These are phyloP conservation scores for Syngnathus floridae DNA, from an alignment of 2,113 vertebrate species.

Conservation along the genomic window DNA sequence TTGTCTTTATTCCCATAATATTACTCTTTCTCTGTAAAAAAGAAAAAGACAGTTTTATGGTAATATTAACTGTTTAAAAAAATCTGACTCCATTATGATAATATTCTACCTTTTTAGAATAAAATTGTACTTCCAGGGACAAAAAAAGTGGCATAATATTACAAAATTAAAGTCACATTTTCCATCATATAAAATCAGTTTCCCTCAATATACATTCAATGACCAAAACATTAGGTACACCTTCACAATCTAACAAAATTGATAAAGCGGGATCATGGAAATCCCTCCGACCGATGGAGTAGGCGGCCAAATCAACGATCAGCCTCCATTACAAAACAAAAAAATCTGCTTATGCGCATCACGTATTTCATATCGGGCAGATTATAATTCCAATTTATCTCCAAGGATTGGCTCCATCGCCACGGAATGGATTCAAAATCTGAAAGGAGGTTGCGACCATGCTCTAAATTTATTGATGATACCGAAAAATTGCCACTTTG, in stretches of 20 bases:
- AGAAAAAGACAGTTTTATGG: too few species aligned
- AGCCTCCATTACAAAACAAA: conserved; percentile 27
- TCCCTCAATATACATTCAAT: background rate
- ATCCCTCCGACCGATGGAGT: conserved; percentile 26
- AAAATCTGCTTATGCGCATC: conserved; percentile 56
- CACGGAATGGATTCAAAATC: conserved; percentile 37
- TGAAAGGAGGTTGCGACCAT: conserved; percentile 32
- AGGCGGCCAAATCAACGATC: conserved; percentile 41
- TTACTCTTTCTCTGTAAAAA: too few species aligned
- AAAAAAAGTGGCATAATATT: too few species aligned
- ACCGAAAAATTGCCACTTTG: too few species aligned
- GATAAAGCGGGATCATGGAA: conserved; percentile 27
- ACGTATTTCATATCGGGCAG: conserved; percentile 54
- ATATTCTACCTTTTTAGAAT: too few species aligned
- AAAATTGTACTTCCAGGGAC: too few species aligned
- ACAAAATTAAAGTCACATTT: too few species aligned
- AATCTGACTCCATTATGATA: too few species aligned
- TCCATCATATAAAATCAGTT: background rate
- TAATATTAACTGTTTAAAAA: too few species aligned
- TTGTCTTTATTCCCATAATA: too few species aligned
- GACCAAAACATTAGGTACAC: background rate
- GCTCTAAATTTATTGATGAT: conserved; percentile 33
- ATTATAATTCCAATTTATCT: conserved; percentile 64
- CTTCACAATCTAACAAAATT: background rate
- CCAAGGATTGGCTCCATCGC: conserved; percentile 52